These are phyloP conservation scores for Troides oblongomaculatus DNA, from an alignment of 2,888 invertebrate genomes.

Conservation along the genomic window DNA sequence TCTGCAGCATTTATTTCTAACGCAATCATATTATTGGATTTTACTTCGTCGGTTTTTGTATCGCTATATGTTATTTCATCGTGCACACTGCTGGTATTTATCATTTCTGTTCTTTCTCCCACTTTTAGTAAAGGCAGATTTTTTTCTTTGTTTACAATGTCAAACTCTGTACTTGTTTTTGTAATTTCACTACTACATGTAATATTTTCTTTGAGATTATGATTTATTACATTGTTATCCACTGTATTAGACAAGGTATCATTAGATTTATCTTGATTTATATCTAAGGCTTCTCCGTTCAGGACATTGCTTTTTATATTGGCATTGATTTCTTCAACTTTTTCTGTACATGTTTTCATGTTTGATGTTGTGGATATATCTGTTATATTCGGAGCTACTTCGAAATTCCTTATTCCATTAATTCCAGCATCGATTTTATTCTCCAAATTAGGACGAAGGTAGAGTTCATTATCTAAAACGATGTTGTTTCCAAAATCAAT, in stretches of 20 bases:
- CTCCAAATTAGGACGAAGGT: background rate
- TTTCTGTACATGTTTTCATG: background rate
- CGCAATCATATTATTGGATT: background rate
- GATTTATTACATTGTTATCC: background rate
- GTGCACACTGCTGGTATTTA: background rate
- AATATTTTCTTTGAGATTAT: background rate
- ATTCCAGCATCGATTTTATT: background rate
- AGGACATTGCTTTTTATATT: background rate
- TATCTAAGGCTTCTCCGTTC: background rate
- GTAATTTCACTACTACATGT: background rate
- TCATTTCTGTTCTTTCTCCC: background rate
- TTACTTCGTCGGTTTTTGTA: background rate
- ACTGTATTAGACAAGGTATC: background rate
- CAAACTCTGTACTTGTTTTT: background rate
- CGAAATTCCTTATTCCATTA: background rate
- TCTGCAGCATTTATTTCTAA: background rate
- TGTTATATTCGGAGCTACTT: background rate
- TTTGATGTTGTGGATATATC: background rate
- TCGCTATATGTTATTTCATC: background rate
- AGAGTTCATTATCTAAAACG: background rate
- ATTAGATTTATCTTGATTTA: background rate
- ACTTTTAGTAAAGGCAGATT: background rate
- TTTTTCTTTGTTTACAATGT: background rate
- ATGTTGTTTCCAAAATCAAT: constrained; percentile 12
- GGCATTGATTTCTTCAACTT: background rate